These are phyloP conservation scores for Tenualosa ilisha DNA, from an alignment of 2,797 vertebrate genomes.

Conservation along the genomic window DNA sequence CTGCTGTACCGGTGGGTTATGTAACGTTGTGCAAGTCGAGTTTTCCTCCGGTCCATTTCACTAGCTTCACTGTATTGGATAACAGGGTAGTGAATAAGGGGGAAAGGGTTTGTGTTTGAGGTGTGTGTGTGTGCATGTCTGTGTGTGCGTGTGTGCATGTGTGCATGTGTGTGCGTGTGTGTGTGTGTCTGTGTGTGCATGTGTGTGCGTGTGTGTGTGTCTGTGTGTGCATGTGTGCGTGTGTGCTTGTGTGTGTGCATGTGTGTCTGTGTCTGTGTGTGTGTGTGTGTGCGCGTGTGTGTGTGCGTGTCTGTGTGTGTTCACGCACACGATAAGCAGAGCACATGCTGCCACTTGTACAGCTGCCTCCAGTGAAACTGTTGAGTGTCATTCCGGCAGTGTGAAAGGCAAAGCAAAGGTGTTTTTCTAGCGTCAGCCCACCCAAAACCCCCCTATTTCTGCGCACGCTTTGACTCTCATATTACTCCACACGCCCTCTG, in stretches of 20 bases:
- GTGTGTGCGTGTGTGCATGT: background rate
- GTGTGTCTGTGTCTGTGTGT: background rate
- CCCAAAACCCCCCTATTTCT: background rate
- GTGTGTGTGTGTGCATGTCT: background rate
- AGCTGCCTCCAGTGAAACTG: background rate
- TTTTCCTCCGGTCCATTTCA: background rate
- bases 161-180: background rate
- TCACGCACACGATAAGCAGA: background rate
- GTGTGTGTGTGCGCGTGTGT: background rate
- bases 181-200: background rate
- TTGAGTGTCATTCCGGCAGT: background rate
- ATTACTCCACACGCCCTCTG: background rate
- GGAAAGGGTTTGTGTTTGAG: background rate
- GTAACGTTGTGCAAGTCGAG: background rate
- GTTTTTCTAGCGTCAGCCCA: background rate
- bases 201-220: background rate
- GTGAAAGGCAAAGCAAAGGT: conserved; percentile 16
- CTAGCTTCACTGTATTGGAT: background rate
- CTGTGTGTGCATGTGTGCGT: background rate
- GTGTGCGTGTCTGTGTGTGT: background rate
- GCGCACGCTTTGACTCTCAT: background rate
- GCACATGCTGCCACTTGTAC: conserved; percentile 17
- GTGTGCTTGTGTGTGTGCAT: background rate
- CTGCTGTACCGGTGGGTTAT: background rate
- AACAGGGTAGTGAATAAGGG: background rate